A percentile compares a stretch with the other conserved stretches of the same genome.
These are phyloP conservation scores for Cosmia trapezina DNA, from an alignment of 2,888 invertebrate genomes.

Conservation along the genomic window DNA sequence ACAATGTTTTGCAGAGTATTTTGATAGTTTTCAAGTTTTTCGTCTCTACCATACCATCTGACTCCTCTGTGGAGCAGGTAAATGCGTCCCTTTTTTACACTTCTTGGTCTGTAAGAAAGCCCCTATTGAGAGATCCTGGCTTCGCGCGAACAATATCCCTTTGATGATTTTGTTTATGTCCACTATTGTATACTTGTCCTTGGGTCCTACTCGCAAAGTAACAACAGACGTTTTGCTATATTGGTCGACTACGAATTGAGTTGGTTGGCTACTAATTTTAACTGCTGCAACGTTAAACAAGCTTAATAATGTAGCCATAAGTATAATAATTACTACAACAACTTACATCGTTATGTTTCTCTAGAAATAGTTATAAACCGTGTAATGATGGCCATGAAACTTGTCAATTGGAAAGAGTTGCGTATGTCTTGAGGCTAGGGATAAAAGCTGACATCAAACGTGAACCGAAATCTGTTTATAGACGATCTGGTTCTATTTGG, in stretches of 20 bases:
- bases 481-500: slow-evolving; percentile 82
- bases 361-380: slow-evolving; percentile 57
- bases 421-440: slow-evolving; percentile 68
- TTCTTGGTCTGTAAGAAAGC: slow-evolving; percentile 70
- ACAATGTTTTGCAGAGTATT: slow-evolving; percentile 10
- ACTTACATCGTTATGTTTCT: slow-evolving; percentile 37
- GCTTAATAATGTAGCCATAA: slow-evolving; percentile 15
- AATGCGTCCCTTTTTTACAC: slow-evolving; percentile 84
- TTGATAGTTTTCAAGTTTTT: slow-evolving; percentile 36
- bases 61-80: slow-evolving; percentile 79
- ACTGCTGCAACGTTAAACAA: slow-evolving; percentile 35
- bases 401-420: slow-evolving; percentile 76
- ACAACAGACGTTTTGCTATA: slow-evolving; percentile 46
- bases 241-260: slow-evolving; percentile 30
- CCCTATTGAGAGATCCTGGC: slow-evolving; percentile 69
- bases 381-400: slow-evolving; percentile 70
- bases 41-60: slow-evolving; percentile 37
- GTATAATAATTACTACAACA: slow-evolving; percentile 15
- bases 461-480: slow-evolving; percentile 75
- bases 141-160: slow-evolving; percentile 62
- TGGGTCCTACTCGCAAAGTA: slow-evolving; percentile 45
- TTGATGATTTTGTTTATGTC: slow-evolving; percentile 66
- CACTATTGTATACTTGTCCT: slow-evolving; percentile 57
- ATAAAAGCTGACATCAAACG: slow-evolving; percentile 83
- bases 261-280: slow-evolving; percentile 39